phyloP scores from a whole-genome alignment of 2,888 invertebrate genomes.

The Poecilobothrus nobilitatus region DNA sequence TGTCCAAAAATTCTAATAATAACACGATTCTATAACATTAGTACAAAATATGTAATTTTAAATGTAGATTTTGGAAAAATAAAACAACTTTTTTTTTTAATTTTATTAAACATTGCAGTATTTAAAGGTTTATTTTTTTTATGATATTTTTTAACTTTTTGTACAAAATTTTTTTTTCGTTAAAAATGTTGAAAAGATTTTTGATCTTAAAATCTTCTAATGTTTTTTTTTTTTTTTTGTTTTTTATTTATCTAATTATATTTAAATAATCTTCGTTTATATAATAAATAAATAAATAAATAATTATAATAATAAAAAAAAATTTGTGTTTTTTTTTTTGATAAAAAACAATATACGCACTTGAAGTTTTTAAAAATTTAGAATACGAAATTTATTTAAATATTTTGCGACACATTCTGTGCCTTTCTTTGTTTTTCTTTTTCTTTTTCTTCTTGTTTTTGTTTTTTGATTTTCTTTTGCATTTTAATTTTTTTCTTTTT shows the following conservation, averaged over 20 bases:
- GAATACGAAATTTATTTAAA: not conserved
- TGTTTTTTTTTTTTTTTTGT: not conserved
- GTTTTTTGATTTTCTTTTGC: not conserved
- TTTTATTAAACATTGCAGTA: conserved; percentile 1
- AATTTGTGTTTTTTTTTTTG: not conserved
- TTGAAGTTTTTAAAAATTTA: not conserved
- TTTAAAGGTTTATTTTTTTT: not conserved
- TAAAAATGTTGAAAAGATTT: not conserved
- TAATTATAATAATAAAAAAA: not conserved
- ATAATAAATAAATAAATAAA: not conserved
- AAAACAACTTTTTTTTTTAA: too few relatives aligned
- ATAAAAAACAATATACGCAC: not conserved
- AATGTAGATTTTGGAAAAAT: too few relatives aligned
- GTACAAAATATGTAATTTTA: too few relatives aligned
- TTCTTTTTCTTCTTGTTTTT: not conserved
- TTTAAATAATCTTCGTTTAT: not conserved
- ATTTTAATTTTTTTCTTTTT: not conserved
- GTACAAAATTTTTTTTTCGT: not conserved
- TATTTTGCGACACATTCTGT: not conserved
- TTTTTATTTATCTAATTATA: not conserved
- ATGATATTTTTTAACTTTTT: not conserved
- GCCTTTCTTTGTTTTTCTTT: not conserved
- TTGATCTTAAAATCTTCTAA: too few relatives aligned
- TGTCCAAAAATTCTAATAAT: too few relatives aligned
- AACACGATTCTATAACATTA: too few relatives aligned